Evolutionary conservation across 2,888 invertebrate genomes (phyloP), one percentile per base, ranked within the genome.

Genomic region (Selenia dentaria): DNA sequence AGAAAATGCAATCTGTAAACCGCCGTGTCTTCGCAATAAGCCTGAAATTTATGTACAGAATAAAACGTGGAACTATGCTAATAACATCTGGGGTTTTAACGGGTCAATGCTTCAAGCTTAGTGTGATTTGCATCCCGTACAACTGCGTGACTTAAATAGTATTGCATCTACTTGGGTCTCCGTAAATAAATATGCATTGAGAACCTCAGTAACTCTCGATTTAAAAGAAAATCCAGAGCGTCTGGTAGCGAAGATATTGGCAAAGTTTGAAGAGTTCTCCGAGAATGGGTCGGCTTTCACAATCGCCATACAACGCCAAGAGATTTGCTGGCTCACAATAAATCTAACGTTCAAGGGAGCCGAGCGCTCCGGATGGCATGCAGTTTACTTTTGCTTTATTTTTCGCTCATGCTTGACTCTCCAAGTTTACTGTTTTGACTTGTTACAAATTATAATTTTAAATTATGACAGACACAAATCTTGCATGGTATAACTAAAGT

Each of bases 201-300:
- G n/a, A n/a, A n/a, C n/a, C n/a, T n/a, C n/a, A n/a, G n/a, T n/a
- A n/a, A n/a, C n/a, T n/a, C n/a, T n/a, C n/a, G n/a, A n/a, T n/a
- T n/a, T n/a, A n/a, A n/a, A n/a, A n/a, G n/a, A n/a, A n/a, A n/a
- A n/a, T n/a, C n/a, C n/a, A n/a, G n/a, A n/a, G 55, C 43, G 56
- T 28, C 36, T 28, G 11, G 10, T 18, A 10, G 41, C 24, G 53
- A 59, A 60, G 70, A 73, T 78, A 78, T 76, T 76, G 74, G 72
- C 55, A 71, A 77, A 79, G 74, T 77, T 79, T 75, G 51, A 74
- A 67, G 65, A 60, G 14, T 26, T 16, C 31, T 51, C 55, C 57
- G 59, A 59, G 56, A 55, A 53, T 62, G 35, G 64, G 57, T 66
- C 47, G 55, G 59, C 54, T 57, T 67, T 63, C 62, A 59, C 63